These are phyloP conservation scores for Leptothorax acervorum DNA, from an alignment of 2,888 invertebrate genomes.

Conservation along the genomic window DNA sequence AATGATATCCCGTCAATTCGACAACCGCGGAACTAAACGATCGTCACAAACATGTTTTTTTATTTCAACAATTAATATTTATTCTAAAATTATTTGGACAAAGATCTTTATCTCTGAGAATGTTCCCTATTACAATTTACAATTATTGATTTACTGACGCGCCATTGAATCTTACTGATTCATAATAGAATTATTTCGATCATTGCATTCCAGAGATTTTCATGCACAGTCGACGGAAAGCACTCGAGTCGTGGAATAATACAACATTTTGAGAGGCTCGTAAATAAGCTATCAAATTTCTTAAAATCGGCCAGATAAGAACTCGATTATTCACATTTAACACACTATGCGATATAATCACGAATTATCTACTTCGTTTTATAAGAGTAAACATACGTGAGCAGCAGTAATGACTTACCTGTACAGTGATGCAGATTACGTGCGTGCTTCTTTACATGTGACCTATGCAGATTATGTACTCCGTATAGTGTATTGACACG, in stretches of 20 bases:
- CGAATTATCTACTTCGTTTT: neutral
- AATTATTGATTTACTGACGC: neutral
- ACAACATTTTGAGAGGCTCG: neutral
- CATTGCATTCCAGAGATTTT: neutral
- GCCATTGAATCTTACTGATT: neutral
- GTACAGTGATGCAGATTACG: neutral
- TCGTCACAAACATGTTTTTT: neutral
- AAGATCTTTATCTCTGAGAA: neutral
- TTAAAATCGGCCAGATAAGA: constrained; percentile 7
- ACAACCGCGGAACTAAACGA: neutral
- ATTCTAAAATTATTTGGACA: neutral
- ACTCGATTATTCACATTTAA: neutral
- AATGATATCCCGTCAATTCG: neutral
- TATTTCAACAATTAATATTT: neutral
- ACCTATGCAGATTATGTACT: neutral
- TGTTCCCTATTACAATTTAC: neutral
- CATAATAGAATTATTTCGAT: neutral
- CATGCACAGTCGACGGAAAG: neutral
- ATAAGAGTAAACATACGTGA: neutral
- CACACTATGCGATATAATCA: neutral
- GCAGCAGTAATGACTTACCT: neutral
- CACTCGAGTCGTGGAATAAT: neutral
- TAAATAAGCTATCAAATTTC: constrained; percentile 9
- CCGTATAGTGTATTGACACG: neutral
- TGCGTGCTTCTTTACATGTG: neutral